phyloP scores from a whole-genome alignment of 2,797 vertebrate species.

The Acropternis orthonyx region DNA sequence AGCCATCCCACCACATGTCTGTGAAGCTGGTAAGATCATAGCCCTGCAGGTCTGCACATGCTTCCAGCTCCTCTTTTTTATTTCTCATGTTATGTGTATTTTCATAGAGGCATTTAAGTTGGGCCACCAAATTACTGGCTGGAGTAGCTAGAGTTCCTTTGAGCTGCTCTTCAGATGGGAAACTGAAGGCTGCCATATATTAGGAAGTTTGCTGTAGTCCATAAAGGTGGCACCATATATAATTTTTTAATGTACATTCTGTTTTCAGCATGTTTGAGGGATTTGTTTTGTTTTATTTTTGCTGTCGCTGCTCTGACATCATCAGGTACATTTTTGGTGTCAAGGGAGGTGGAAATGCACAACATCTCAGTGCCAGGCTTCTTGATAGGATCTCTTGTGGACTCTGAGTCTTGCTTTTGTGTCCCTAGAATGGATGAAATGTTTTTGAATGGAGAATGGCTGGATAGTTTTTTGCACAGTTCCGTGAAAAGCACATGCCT shows the following conservation, averaged over 20 bases:
- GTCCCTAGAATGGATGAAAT: neutral
- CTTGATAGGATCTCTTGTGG: neutral
- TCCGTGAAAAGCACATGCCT: neutral
- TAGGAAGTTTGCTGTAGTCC: neutral
- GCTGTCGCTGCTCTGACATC: neutral
- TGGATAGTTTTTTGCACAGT: neutral
- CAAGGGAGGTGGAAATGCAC: neutral
- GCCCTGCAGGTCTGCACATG: neutral
- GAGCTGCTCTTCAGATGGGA: neutral
- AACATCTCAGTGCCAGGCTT: neutral
- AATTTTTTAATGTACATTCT: neutral
- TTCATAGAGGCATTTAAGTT: neutral
- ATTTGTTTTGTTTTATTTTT: neutral
- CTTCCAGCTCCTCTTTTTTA: neutral
- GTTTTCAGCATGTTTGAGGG: neutral
- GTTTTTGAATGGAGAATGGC: neutral
- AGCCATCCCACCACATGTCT: neutral
- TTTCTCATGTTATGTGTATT: fast-evolving
- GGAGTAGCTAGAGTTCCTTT: neutral
- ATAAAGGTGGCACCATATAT: neutral
- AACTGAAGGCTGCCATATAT: neutral
- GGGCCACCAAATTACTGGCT: neutral
- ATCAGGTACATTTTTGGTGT: neutral
- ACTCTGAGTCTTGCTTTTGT: neutral
- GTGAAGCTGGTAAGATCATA: neutral